Conservation (phyloP, 2,797 vertebrate genomes). For the Eleutherodactylus coqui region DNA sequence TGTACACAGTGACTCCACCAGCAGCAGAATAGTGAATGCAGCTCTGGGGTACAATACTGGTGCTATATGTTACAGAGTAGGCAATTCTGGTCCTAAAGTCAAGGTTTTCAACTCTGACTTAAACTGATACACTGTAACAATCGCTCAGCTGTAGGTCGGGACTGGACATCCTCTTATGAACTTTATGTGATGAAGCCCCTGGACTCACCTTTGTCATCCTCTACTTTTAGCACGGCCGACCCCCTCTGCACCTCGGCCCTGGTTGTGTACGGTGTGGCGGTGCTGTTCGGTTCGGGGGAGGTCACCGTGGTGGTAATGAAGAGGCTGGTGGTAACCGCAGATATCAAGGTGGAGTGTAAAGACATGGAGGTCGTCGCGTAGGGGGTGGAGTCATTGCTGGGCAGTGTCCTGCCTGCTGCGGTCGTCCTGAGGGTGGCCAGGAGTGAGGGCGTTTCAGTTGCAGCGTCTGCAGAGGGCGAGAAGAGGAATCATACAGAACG, state of each 20-base stretch:
- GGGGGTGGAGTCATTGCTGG: neutral
- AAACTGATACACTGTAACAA: neutral
- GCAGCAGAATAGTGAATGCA: no score
- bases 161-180: no score
- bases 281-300: neutral
- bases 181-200: no score
- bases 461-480: conserved; percentile 26
- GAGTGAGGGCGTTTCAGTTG: conserved; percentile 47
- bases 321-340: conserved; percentile 6
- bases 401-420: conserved; percentile 53
- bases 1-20: no score
- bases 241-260: conserved; percentile 58
- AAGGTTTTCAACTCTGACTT: neutral
- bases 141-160: neutral
- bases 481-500: neutral
- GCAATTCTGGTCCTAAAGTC: no score
- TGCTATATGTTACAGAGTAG: neutral
- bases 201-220: conserved; percentile 69
- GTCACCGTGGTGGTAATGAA: neutral
- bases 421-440: neutral
- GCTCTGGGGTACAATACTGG: no score
- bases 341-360: neutral
- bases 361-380: conserved; percentile 16
- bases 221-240: conserved; percentile 66
- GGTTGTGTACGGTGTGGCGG: conserved; percentile 16